Conservation (phyloP, 1,140 invertebrate species). For the Diabrotica virgifera region DNA sequence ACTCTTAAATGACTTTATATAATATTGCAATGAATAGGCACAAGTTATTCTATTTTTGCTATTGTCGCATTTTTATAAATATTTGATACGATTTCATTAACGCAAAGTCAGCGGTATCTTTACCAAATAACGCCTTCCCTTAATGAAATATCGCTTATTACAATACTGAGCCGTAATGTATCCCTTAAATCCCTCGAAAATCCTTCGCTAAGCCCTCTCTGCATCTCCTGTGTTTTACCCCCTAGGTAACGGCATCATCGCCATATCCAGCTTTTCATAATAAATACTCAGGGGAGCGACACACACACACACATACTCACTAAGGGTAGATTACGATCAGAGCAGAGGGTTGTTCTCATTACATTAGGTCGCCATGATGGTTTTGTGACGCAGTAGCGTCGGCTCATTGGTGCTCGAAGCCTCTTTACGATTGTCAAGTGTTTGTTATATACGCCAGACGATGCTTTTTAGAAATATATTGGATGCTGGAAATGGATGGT, state of each 20-base stretch:
- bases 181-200: slow-evolving; percentile 4
- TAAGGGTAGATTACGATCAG: slow-evolving; percentile 12
- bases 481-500: not conserved
- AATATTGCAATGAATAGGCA: no score
- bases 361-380: slow-evolving; percentile 20
- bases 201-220: slow-evolving; percentile 6
- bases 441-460: not conserved
- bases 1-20: no score
- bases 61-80: no score
- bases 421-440: slow-evolving; percentile 18
- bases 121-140: not conserved
- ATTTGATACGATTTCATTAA: no score
- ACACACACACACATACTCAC: slow-evolving; percentile 3
- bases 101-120: no score
- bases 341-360: slow-evolving; percentile 19
- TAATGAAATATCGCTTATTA: slow-evolving; percentile 1
- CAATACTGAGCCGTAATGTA: not conserved
- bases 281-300: slow-evolving; percentile 11
- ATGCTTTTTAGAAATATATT: not conserved
- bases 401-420: slow-evolving; percentile 17
- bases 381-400: slow-evolving; percentile 13
- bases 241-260: not conserved
- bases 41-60: no score
- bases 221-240: not conserved
- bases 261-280: slow-evolving; percentile 7